Conservation (phyloP, 2,113 vertebrate genomes). For the Bubo bubo region DNA sequence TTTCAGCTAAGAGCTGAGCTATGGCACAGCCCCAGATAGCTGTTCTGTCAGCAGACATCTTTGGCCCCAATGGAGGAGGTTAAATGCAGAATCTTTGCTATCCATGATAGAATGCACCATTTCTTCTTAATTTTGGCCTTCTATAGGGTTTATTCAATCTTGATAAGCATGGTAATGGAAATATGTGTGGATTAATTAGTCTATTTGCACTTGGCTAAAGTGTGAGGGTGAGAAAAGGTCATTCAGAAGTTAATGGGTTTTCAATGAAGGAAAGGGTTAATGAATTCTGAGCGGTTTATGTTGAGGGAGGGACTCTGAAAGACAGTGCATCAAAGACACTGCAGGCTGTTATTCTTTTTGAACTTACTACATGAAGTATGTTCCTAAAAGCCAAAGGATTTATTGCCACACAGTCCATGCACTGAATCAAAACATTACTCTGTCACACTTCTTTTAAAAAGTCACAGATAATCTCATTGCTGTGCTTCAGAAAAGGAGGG, state of each 20-base stretch:
- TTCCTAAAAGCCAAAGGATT: background rate
- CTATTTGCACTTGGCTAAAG: background rate
- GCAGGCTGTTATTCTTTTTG: background rate
- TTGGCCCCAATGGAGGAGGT: background rate
- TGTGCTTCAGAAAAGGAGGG: background rate
- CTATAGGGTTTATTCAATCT: background rate
- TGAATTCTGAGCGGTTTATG: background rate
- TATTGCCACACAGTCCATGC: background rate
- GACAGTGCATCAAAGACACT: background rate
- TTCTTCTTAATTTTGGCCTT: background rate
- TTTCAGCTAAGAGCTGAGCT: background rate
- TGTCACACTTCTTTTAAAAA: background rate
- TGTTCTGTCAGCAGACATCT: background rate
- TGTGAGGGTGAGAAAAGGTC: background rate
- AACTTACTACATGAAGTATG: background rate
- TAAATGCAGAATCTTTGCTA: background rate
- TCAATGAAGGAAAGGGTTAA: background rate
- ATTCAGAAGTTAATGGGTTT: background rate
- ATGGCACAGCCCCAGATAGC: background rate
- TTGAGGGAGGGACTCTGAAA: background rate
- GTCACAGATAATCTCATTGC: background rate
- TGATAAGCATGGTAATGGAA: background rate
- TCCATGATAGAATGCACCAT: background rate
- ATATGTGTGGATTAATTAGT: background rate
- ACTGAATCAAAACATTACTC: background rate